Base-by-base conservation (phyloP, 2,113 vertebrate genomes). In the Rhinolophus ferrumequinum region DNA sequence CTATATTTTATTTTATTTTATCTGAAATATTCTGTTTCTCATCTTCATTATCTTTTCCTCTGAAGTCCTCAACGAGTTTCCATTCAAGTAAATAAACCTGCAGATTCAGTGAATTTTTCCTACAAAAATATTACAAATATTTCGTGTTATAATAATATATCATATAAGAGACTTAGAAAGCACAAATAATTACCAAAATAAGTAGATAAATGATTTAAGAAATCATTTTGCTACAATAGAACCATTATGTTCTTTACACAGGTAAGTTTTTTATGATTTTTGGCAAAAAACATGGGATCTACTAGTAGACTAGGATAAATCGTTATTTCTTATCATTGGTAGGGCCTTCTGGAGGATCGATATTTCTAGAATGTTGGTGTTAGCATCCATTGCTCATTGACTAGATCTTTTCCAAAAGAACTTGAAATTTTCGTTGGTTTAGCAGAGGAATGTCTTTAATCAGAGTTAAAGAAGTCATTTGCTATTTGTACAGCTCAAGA, bases 1-100 rank as follows among this genome's bases (percentile, higher is more conserved):
- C 38, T 76, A 35, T 66, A 60, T 38, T 73, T 50, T 75, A 67
- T 72, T 83, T 96, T 41, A 54, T 86, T 86, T 92, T 93, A 87
- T 73, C 24, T 84, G 41, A 73, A 79, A 70, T 93, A 76, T 66
- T 70, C 56, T 88, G 14, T 11, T 62, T 41, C 10, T 88, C 54
- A 21, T 60, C 44, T 12, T 73, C 16, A 77, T 69, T 62, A 47
- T 44, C 15, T 10, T 82, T 88, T 86, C 28, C 13, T 79, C 66
- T 85, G 54, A 92, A 88, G 21, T 76, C n/a, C 35, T 79, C 6
- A 64, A 60, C 1, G 9, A 56, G 6, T 44, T 96, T 93, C 24
- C 0, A 62, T 77, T 90, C 19, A 69, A 44, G 69, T 88, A 50
- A 84, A 81, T 86, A 88, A 69, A 54, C 13, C 58, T 88, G 6